Conservation (phyloP, 2,797 vertebrate species). For the Harpia harpyja region DNA sequence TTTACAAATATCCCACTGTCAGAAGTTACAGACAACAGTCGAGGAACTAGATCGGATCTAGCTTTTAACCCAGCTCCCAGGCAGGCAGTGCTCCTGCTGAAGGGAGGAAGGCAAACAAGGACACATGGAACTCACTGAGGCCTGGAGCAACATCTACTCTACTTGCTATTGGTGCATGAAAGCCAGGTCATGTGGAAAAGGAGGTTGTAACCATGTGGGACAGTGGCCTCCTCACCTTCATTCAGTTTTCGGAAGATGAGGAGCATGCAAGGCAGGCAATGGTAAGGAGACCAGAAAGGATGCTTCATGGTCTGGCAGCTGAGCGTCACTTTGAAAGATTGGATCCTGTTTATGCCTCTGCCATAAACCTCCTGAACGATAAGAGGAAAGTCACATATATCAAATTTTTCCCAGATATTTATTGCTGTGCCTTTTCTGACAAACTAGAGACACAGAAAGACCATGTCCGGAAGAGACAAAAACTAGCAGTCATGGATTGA, state of each 20-base stretch:
- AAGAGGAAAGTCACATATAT: neutral
- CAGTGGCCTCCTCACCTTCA: neutral
- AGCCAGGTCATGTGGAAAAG: neutral
- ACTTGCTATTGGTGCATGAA: neutral
- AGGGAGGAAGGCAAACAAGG: neutral
- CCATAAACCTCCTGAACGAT: neutral
- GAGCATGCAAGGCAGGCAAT: neutral
- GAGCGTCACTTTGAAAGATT: neutral
- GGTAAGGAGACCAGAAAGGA: neutral
- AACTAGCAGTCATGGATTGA: neutral
- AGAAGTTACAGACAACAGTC: slow-evolving; percentile 40
- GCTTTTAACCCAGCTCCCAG: neutral
- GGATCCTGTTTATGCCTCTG: neutral
- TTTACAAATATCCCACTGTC: slow-evolving; percentile 31
- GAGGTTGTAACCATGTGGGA: neutral
- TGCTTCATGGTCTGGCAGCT: neutral
- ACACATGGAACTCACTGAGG: neutral
- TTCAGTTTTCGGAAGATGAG: neutral
- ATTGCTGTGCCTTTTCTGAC: neutral
- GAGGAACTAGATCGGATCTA: neutral
- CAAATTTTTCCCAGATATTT: neutral
- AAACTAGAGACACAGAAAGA: neutral
- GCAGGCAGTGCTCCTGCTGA: neutral
- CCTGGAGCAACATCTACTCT: neutral
- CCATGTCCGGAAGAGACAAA: neutral